These are phyloP conservation scores for Zonotrichia albicollis DNA, from an alignment of 2,797 vertebrate genomes.

Conservation along the genomic window DNA sequence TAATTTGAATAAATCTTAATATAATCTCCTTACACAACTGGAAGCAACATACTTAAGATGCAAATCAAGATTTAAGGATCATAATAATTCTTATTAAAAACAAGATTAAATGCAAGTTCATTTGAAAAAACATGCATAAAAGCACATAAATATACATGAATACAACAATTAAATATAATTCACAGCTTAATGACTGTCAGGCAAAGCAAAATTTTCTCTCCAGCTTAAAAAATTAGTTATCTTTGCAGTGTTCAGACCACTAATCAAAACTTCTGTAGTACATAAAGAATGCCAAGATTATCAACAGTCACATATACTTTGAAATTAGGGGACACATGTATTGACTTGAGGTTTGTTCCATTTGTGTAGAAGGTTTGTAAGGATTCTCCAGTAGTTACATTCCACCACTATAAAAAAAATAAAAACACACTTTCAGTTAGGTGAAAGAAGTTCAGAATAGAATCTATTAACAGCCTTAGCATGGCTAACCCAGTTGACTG, in stretches of 20 bases:
- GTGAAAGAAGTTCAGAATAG: not conserved
- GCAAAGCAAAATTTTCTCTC: constrained; percentile 14
- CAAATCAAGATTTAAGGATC: constrained; percentile 44
- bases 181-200: constrained; percentile 68
- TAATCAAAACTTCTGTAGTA: constrained; percentile 85
- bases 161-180: constrained; percentile 46
- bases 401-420: constrained; percentile 87
- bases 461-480: not conserved
- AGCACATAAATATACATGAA: constrained; percentile 42
- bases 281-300: constrained; percentile 93
- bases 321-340: constrained; percentile 89
- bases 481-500: not conserved
- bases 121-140: not conserved
- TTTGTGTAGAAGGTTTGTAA: constrained; percentile 93
- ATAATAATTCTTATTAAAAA: constrained; percentile 39
- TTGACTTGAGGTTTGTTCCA: constrained; percentile 87
- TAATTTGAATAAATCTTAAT: constrained; percentile 46
- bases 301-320: constrained; percentile 91
- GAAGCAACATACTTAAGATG: constrained; percentile 31
- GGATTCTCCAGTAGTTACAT: constrained; percentile 83
- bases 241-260: not conserved
- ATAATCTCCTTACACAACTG: constrained; percentile 23
- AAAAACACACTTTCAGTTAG: not conserved
- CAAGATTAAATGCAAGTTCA: constrained; percentile 49
- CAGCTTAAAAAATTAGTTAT: not conserved